Base-by-base conservation (phyloP, 2,797 vertebrate species). In the Parauchenoglanis ngamensis region DNA sequence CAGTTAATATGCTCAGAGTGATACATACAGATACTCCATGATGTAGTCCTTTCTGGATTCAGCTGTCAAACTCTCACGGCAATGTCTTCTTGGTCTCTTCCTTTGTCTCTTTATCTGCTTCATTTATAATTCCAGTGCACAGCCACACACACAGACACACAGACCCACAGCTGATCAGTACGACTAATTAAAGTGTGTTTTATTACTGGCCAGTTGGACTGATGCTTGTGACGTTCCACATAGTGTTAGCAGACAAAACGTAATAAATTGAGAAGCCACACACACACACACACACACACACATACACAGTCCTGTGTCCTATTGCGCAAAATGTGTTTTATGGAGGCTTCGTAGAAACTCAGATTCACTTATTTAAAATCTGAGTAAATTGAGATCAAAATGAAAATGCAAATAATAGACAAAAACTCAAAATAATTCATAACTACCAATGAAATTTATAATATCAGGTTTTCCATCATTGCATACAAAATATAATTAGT, bases 211-310 rank as follows among this genome's bases (percentile, higher is more conserved):
- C 46, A 4, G 31, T 85, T 67, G 46, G 70, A 40, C 67, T 46
- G 56, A 56, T 79, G 56, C 52, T 87, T 81, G 72, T 87, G 77
- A 85, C 79, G 86, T 79, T 61, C 81, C 73, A 54, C 59, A 80
- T 89, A 86, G 80, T 10, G 28, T 57, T 77, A 54, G 31, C 23
- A 88, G 54, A 78, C 63, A 87, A 84, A 49, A 63, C 10, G 21
- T 83, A 81, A 87, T 84, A 59, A 88, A 85, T 67, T 4, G 28
- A 67, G 35, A 52, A 35, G 35, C 8, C 40, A 61, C 12, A 68
- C 25, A 75, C 19, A 46, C 65, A 13, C 54, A 3, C 54, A 3
- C 25, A 5, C 15, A 70, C 31, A 70, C 31, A 70, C 68, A 70
- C 17, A 82, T 31, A 67, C n/a, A 28, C n/a, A 67, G 7, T 10